These are phyloP conservation scores for Cynodonichthys magdalenae DNA, from an alignment of 2,797 vertebrate genomes.

Conservation along the genomic window DNA sequence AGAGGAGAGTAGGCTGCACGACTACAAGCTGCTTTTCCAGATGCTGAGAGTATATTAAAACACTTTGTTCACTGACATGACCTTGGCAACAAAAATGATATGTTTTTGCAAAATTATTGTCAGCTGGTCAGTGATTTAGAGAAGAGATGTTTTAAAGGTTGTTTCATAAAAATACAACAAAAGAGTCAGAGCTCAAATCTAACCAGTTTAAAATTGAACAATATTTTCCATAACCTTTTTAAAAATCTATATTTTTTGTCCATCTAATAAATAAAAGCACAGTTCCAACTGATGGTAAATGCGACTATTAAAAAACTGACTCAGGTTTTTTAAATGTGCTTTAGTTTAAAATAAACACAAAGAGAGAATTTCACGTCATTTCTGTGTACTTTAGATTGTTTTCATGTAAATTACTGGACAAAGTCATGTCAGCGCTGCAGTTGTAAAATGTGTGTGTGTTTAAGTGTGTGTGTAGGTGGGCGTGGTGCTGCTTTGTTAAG, in stretches of 20 bases:
- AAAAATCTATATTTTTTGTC: too few species aligned
- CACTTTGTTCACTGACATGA: conserved; percentile 22
- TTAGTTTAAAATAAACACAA: too few species aligned
- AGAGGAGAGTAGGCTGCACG: conserved; percentile 10
- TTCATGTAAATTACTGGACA: conserved; percentile 26
- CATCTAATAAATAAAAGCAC: neutral
- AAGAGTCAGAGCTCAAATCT: neutral
- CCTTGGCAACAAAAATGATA: conserved; percentile 28
- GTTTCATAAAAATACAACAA: neutral
- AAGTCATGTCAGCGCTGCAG: conserved; percentile 16
- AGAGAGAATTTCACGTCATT: neutral
- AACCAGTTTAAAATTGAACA: too few species aligned
- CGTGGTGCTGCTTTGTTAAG: conserved; percentile 76
- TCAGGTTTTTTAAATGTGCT: too few species aligned
- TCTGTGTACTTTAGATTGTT: neutral
- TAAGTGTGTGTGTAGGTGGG: conserved; percentile 31
- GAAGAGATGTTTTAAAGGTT: neutral
- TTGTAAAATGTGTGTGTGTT: conserved; percentile 25
- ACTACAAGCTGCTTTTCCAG: conserved; percentile 33
- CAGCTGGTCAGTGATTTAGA: neutral
- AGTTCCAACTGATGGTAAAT: neutral
- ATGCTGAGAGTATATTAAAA: conserved; percentile 36
- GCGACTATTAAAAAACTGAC: too few species aligned
- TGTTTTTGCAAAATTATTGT: conserved; percentile 2
- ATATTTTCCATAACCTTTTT: neutral